Conservation (phyloP, 2,113 vertebrate genomes). For the Protobothrops mucrosquamatus region DNA sequence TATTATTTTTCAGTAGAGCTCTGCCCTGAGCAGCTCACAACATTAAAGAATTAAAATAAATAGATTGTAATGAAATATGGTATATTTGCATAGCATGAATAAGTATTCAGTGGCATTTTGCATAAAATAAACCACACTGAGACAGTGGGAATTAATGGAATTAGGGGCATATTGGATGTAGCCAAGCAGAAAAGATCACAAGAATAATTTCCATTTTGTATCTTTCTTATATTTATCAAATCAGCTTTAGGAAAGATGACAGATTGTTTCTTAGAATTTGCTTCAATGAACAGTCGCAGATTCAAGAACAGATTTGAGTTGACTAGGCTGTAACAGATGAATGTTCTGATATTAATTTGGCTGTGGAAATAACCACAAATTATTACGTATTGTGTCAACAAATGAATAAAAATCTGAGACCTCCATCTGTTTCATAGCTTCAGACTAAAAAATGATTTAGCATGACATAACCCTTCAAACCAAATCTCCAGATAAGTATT, state of each 20-base stretch:
- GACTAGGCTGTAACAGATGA: neutral
- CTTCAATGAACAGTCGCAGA: neutral
- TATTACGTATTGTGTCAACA: conserved; percentile 2
- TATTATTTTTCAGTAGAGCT: neutral
- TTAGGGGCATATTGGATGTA: neutral
- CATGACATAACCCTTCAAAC: neutral
- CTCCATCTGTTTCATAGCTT: neutral
- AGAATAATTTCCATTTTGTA: neutral
- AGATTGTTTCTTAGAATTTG: conserved; percentile 3
- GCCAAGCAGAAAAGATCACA: neutral
- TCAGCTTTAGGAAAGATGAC: neutral
- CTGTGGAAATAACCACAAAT: neutral
- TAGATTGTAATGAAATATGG: neutral
- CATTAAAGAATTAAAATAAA: neutral
- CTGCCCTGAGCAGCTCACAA: neutral
- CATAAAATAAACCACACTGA: neutral
- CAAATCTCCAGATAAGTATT: neutral
- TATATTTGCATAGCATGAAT: neutral
- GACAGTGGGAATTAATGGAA: neutral
- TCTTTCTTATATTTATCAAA: neutral
- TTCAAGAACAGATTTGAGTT: neutral
- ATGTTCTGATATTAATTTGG: neutral
- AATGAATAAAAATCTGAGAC: neutral
- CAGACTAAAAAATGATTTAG: neutral
- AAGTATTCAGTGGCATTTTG: neutral